Base-by-base conservation (phyloP, 2,113 vertebrate species). In the Thalassarche chlororhynchos region DNA sequence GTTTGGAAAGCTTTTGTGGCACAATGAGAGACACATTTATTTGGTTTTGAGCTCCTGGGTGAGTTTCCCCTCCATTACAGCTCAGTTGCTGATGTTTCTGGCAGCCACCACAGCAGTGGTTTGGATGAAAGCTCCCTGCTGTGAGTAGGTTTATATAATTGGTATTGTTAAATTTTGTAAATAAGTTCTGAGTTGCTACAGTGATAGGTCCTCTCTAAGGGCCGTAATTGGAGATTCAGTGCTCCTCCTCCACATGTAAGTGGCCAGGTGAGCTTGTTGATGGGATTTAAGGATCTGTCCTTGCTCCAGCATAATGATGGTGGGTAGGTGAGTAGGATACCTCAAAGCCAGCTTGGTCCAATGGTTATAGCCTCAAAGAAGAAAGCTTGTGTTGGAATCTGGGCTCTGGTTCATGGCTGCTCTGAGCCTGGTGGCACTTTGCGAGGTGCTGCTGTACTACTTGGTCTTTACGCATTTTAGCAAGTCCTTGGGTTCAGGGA, bases 41-140 rank as follows among this genome's bases (percentile, higher is more conserved):
- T 87, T 84, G 91, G 54, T 54, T 88, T 91, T 85, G 71, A 88
- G 91, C 89, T 93, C 84, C 65, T 93, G 80, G 72, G 81, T 84
- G 72, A 94, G 66, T 68, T 96, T 87, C 32, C 65, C 49, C 70
- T 58, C 80, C 9, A 0, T 54, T 82, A 52, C 51, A 95, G 72
- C 87, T 92, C 0, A 0, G 74, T 89, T 72, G 65, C 72, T 87
- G 89, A 40, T 89, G 65, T 69, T 95, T 89, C 97, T 97, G 95
- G 95, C 92, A 95, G 76, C 21, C 44, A 64, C 61, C 28, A 26
- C 25, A 38, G 83, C 72, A 76, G 90, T 23, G 87, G 85, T 87
- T 97, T 91, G 93, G 84, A 92, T 85, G 90, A 89, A 96, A 96
- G 62, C 87, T 96, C 88, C 86, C 89, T 83, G 62, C 84, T 96